Percentiles rank a stretch among this genome's conserved stretches.
Conservation (phyloP, 2,113 vertebrate genomes). For the Furnarius figulus region DNA sequence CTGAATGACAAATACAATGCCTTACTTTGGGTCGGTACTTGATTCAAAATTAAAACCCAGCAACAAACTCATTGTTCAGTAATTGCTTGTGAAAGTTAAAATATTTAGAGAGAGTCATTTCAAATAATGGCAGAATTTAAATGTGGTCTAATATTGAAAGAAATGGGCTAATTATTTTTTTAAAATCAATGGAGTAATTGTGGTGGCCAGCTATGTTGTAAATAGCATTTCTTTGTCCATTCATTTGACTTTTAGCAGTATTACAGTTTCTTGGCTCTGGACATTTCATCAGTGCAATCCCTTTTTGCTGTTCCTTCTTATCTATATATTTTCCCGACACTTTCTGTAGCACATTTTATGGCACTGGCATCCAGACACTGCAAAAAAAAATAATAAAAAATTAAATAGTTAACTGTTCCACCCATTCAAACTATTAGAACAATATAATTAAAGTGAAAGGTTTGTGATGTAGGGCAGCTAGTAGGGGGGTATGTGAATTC, state of each 20-base stretch:
- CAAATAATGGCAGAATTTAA: slow-evolving; percentile 47
- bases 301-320: not conserved
- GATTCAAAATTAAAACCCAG: not conserved
- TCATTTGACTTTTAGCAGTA: slow-evolving; percentile 56
- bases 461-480: not conserved
- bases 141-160: slow-evolving; percentile 32
- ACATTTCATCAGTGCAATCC: not conserved
- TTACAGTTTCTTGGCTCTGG: slow-evolving; percentile 24
- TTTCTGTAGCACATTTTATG: not conserved
- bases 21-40: not conserved
- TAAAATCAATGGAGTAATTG: slow-evolving; percentile 54
- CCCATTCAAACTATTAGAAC: not conserved
- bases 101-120: slow-evolving; percentile 5
- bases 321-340: not conserved
- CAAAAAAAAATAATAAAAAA: not conserved
- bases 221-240: slow-evolving; percentile 65
- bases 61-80: not conserved
- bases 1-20: not conserved
- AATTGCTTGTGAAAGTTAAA: not conserved
- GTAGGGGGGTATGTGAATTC: not conserved
- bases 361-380: not conserved
- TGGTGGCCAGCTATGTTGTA: slow-evolving; percentile 28
- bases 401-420: not conserved
- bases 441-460: not conserved
- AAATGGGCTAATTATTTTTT: slow-evolving; percentile 33